A percentile compares a stretch with the other conserved stretches of the same genome.
Evolutionary conservation across 2,888 invertebrate genomes (phyloP).

Genomic region (Melanotus villosus): DNA sequence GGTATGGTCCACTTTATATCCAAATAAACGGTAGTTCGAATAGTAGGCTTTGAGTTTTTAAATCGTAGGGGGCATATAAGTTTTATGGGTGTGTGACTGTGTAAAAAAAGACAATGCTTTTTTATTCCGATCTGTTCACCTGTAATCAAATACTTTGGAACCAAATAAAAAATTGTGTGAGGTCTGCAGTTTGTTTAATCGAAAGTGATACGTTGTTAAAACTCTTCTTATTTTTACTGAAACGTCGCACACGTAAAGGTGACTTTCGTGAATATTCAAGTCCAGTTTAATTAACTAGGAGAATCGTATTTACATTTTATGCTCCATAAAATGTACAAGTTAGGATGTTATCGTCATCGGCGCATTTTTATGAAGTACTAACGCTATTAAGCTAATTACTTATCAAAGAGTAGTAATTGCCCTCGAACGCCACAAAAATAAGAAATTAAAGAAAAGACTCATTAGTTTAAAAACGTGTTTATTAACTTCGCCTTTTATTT

Average conservation of each 20-base stretch:
- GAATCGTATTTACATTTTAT: too few relatives aligned
- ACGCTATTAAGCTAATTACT: too few relatives aligned
- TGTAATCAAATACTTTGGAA: slow-evolving; percentile 43
- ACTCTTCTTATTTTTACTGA: neutral
- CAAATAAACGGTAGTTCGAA: slow-evolving; percentile 50
- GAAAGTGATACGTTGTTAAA: slow-evolving; percentile 35
- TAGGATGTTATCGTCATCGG: too few relatives aligned
- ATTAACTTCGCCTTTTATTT: too few relatives aligned
- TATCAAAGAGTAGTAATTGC: too few relatives aligned
- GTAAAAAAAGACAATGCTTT: slow-evolving; percentile 25
- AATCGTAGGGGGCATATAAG: slow-evolving; percentile 22
- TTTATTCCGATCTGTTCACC: slow-evolving; percentile 25
- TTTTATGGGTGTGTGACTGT: slow-evolving; percentile 20
- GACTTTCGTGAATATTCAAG: neutral
- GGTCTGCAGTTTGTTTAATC: slow-evolving; percentile 37
- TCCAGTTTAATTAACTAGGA: too few relatives aligned
- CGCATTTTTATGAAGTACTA: too few relatives aligned
- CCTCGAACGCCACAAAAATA: too few relatives aligned
- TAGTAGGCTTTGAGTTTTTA: slow-evolving; percentile 33
- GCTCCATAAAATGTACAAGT: too few relatives aligned
- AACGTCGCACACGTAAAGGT: neutral
- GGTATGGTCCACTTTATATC: slow-evolving; percentile 47
- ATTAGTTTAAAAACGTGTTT: too few relatives aligned
- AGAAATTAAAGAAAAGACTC: too few relatives aligned
- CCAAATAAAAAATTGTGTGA: slow-evolving; percentile 32